Evolutionary conservation across 2,113 vertebrate species (phyloP), one percentile per base, ranked within the genome.

Genomic region (Leucopternis melanops): DNA sequence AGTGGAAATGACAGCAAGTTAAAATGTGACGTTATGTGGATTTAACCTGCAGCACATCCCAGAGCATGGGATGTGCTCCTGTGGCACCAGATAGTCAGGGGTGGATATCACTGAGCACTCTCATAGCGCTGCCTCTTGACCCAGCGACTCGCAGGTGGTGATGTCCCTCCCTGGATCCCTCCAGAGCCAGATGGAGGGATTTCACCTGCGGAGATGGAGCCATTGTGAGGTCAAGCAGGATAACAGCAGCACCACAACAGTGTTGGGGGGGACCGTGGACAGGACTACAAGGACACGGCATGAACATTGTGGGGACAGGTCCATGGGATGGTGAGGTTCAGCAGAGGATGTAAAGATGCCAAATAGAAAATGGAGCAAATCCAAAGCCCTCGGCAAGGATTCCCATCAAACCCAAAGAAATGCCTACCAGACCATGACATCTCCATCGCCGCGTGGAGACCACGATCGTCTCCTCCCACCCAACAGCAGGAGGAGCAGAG

Each of bases 361-460:
- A 61, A 70, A 32, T 17, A 87, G 72, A 36, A 95, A 94, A 49
- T 2, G n/a, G 54, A 81, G 34, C 40, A 57, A 69, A 72, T 29
- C 23, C 38, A 66, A 62, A 50, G 65, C 26, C 45, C 71, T 34
- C 25, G 38, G 31, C 23, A 69, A 78, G 45, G 55, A 79, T 67
- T 66, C 42, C 66, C 32, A 57, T 22, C 57, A 70, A 72, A 55
- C 15, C 44, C 63, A 54, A 73, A 36, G 55, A 7, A 31, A 66
- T 21, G 47, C 44, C n/a, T 49, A 27, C 57, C 58, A 49, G 32
- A 26, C 52, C 29, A 27, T 21, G 13, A 16, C 1, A 3, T 31
- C 57, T 72, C 57, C 38, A 34, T n/a, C 1, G 0, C 59, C 3
- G 0, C 58, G 7, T 1, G 10, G 27, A 70, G 40, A 59, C n/a